Conservation (phyloP, 2,113 vertebrate genomes). For the Reinhardtius hippoglossoides region DNA sequence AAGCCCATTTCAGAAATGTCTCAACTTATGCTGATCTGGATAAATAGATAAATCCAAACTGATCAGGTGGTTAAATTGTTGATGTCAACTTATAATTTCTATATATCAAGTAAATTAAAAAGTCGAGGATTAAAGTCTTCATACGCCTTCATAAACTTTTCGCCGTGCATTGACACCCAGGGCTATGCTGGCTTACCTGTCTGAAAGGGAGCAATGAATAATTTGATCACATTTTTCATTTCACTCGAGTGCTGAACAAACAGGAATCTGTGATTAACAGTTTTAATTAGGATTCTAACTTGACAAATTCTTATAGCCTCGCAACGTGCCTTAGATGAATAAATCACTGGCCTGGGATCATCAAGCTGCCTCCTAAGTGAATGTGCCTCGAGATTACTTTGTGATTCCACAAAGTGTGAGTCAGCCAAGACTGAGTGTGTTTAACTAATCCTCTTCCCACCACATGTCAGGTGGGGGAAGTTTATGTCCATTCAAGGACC, state of each 20-base stretch:
- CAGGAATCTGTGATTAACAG: constrained; percentile 87
- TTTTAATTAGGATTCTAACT: constrained; percentile 91
- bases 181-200: constrained; percentile 88
- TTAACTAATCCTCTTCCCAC: constrained; percentile 56
- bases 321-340: constrained; percentile 78
- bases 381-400: constrained; percentile 76
- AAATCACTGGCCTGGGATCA: constrained; percentile 81
- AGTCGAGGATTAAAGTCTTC: constrained; percentile 57
- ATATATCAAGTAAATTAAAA: constrained; percentile 46
- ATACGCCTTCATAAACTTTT: constrained; percentile 45
- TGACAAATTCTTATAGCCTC: constrained; percentile 84
- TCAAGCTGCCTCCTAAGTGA: constrained; percentile 76
- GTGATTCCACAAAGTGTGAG: constrained; percentile 70
- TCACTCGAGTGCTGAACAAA: constrained; percentile 89
- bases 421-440: constrained; percentile 57
- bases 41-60: constrained; percentile 46
- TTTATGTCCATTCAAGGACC: constrained; percentile 66
- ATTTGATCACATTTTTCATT: constrained; percentile 93
- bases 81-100: constrained; percentile 29
- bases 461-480: constrained; percentile 61
- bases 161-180: constrained; percentile 83
- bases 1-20: constrained; percentile 35
- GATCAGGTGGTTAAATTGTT: constrained; percentile 48
- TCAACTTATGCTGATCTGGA: constrained; percentile 34
- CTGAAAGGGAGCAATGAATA: constrained; percentile 89